A percentile compares a stretch with the other conserved stretches of the same genome.
phyloP scores from a whole-genome alignment of 2,797 vertebrate genomes.

The Pelochelys cantorii region DNA sequence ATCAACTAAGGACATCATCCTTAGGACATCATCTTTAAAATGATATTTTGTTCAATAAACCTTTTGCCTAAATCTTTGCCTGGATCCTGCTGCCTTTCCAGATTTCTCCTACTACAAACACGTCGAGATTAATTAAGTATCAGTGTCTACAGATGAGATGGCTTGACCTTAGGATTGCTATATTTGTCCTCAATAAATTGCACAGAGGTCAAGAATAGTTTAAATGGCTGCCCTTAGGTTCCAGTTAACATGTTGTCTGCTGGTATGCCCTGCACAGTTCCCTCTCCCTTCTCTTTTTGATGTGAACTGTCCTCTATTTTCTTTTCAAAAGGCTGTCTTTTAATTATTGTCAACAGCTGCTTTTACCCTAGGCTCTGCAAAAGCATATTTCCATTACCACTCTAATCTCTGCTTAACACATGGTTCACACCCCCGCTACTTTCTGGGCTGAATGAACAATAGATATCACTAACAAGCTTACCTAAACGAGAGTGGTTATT shows the following conservation, averaged over 20 bases:
- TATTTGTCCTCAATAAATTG: neutral
- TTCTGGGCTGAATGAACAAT: neutral
- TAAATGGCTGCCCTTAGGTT: neutral
- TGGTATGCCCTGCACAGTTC: neutral
- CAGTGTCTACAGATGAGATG: neutral
- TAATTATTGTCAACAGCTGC: neutral
- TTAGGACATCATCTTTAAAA: neutral
- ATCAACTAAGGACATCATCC: neutral
- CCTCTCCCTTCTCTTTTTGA: neutral
- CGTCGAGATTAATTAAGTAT: neutral
- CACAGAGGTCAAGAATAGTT: neutral
- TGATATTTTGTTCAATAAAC: neutral
- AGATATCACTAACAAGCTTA: neutral
- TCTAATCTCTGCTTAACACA: neutral
- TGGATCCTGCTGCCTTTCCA: neutral
- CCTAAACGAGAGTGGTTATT: neutral
- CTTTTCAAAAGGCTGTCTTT: neutral
- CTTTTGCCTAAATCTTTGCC: neutral
- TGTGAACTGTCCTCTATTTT: neutral
- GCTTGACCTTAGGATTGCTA: neutral
- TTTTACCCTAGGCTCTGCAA: neutral
- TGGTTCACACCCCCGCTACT: neutral
- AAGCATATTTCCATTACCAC: neutral
- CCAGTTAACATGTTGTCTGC: neutral
- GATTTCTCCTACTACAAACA: neutral